Evolutionary conservation across 2,797 vertebrate genomes (phyloP).

Genomic region (Enteromius treurensis): DNA sequence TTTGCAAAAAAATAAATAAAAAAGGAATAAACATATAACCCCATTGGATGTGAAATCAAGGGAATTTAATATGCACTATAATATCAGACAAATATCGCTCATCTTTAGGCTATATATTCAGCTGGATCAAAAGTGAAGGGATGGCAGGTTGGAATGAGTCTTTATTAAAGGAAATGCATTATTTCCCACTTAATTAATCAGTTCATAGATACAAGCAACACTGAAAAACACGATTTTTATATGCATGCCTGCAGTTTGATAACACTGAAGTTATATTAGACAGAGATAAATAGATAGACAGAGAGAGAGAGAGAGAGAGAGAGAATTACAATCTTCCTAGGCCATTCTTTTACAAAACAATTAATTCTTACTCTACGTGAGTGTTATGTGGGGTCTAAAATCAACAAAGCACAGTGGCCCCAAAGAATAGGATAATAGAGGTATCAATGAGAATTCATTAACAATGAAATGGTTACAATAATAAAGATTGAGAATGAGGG

Average conservation of each 20-base stretch:
- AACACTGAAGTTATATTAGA: not conserved
- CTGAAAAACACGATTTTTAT: not conserved
- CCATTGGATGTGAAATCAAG: not conserved
- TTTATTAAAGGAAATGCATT: constrained; percentile 37
- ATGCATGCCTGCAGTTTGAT: constrained; percentile 1
- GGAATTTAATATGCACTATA: not conserved
- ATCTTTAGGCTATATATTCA: not conserved
- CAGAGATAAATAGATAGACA: not conserved
- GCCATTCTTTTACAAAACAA: not conserved
- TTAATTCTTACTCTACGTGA: not conserved
- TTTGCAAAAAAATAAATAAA: not conserved
- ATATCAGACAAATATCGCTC: not conserved
- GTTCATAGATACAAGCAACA: constrained; percentile 4
- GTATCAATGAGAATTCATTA: constrained; percentile 38
- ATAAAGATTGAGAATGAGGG: not conserved
- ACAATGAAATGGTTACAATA: constrained; percentile 25
- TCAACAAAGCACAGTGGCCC: constrained; percentile 11
- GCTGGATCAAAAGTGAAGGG: constrained; percentile 1
- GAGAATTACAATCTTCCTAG: not conserved
- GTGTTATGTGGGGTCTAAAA: not conserved
- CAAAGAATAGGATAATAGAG: constrained; percentile 3
- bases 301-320: not conserved
- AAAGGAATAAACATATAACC: too few relatives aligned
- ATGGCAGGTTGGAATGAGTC: not conserved
- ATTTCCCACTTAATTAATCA: constrained; percentile 18